These are phyloP conservation scores for Heloderma charlesbogerti DNA, from an alignment of 2,113 vertebrate species.

Conservation along the genomic window DNA sequence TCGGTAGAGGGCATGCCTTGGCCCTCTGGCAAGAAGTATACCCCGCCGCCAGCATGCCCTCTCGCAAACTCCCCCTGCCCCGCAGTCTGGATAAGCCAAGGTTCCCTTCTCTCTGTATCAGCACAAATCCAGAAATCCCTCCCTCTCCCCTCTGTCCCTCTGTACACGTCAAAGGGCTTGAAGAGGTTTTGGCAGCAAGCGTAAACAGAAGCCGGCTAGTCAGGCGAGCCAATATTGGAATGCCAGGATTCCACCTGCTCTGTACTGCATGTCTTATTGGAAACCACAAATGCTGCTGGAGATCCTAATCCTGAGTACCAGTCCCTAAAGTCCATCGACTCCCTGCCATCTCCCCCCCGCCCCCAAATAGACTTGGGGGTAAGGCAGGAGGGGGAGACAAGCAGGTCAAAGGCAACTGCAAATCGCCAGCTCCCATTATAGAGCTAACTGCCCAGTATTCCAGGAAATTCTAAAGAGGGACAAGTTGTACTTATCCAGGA, in stretches of 20 bases:
- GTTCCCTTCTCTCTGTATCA: neutral
- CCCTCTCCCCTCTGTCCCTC: neutral
- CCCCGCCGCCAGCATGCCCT: neutral
- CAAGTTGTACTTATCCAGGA: neutral
- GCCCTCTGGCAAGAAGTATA: neutral
- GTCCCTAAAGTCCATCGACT: neutral
- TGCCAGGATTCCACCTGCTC: neutral
- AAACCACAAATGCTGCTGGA: neutral
- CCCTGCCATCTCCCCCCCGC: neutral
- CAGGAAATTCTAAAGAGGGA: neutral
- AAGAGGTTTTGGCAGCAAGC: neutral
- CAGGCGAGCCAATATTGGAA: neutral
- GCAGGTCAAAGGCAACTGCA: neutral
- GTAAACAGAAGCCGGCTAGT: too few species aligned
- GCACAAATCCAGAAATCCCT: neutral
- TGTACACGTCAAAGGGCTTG: neutral
- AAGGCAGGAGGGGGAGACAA: neutral
- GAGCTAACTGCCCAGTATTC: neutral
- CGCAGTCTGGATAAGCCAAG: neutral
- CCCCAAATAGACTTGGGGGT: neutral
- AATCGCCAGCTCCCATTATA: neutral
- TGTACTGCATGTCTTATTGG: neutral
- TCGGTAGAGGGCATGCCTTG: neutral
- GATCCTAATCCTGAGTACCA: neutral
- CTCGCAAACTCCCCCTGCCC: neutral